phyloP scores from a whole-genome alignment of 2,113 vertebrate genomes.

The Pseudopodoces humilis region DNA sequence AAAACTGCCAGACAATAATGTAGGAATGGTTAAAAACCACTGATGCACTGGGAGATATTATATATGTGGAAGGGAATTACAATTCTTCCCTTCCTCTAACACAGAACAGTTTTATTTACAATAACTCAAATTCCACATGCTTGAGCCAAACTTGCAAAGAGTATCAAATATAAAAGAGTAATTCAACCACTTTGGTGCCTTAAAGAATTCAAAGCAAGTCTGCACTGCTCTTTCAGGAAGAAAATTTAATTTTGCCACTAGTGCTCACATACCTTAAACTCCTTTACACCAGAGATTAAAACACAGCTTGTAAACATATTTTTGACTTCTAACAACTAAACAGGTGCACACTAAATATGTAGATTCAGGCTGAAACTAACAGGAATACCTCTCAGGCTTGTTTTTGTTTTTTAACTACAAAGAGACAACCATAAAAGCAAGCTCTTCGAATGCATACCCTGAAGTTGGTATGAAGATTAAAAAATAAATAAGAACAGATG shows the following conservation, averaged over 20 bases:
- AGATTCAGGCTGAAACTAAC: not conserved
- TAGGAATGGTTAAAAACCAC: not conserved
- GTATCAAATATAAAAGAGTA: not conserved
- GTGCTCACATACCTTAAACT: not conserved
- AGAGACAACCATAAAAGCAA: not conserved
- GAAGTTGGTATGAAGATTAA: not conserved
- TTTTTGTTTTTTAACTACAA: not conserved
- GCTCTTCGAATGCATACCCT: not conserved
- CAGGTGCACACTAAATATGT: not conserved
- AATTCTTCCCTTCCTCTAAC: not conserved
- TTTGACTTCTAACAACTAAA: not conserved
- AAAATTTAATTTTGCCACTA: not conserved
- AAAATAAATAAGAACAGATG: slow-evolving; percentile 23
- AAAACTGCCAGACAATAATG: not conserved
- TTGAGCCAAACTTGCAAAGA: not conserved
- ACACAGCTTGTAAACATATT: not conserved
- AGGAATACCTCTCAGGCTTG: not conserved
- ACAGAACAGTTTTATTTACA: not conserved
- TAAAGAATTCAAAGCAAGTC: not conserved
- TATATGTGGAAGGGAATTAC: not conserved
- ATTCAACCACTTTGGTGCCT: not conserved
- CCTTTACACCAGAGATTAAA: not conserved
- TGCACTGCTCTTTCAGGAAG: not conserved
- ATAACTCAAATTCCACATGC: not conserved
- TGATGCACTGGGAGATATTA: not conserved